These are phyloP conservation scores for Bambusicola thoracicus DNA, from an alignment of 2,113 vertebrate species.

Conservation along the genomic window DNA sequence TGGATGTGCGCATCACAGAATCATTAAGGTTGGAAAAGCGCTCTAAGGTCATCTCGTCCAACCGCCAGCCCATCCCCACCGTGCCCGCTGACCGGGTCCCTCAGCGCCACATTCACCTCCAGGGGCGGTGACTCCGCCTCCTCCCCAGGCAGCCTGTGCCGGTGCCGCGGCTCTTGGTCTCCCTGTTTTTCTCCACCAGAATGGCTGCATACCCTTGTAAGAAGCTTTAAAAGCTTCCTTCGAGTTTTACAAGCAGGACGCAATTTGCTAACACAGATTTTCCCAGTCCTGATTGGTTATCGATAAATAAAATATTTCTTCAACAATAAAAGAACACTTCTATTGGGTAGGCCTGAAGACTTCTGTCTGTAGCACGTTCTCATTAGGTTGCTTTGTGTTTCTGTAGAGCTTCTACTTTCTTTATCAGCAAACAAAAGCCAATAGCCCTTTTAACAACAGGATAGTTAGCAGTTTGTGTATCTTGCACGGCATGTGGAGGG, in stretches of 20 bases:
- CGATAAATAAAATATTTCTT: neutral
- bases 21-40: no score
- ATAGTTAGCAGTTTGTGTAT: neutral
- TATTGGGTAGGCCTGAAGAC: neutral
- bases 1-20: no score
- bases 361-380: neutral
- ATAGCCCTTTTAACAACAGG: neutral
- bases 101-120: no score
- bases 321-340: neutral
- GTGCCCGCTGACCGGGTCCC: no score
- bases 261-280: neutral
- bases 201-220: neutral
- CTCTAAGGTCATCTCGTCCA: no score
- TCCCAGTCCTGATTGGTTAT: neutral
- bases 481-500: neutral
- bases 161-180: neutral
- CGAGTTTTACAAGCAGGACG: neutral
- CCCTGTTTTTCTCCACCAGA: neutral
- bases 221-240: neutral
- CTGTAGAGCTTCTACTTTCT: neutral
- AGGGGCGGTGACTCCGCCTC: no score
- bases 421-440: neutral
- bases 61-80: no score
- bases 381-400: neutral
- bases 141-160: no score